Evolutionary conservation across 2,797 vertebrate genomes (phyloP).

Genomic region (Alcedo atthis): DNA sequence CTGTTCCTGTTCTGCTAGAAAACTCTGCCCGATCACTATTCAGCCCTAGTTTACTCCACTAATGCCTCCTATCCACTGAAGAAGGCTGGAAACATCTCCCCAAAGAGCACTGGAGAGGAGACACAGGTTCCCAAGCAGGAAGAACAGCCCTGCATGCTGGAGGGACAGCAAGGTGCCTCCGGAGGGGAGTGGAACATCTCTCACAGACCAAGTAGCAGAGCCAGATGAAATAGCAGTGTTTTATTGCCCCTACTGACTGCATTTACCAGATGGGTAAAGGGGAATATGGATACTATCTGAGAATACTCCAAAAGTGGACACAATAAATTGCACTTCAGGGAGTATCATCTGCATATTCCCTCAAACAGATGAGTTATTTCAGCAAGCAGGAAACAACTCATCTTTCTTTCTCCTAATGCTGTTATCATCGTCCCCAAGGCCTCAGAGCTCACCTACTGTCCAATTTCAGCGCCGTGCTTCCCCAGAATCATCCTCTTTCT

Average conservation of each 20-base stretch:
- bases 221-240: neutral
- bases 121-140: neutral
- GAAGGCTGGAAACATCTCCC: neutral
- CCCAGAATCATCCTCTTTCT: neutral
- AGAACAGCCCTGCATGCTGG: neutral
- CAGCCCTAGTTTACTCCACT: neutral
- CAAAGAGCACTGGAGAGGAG: neutral
- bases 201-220: neutral
- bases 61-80: neutral
- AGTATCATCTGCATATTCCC: neutral
- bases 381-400: conserved; percentile 21
- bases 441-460: neutral
- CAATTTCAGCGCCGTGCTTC: neutral
- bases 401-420: conserved; percentile 30
- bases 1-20: neutral
- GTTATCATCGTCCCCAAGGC: neutral
- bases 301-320: conserved; percentile 2
- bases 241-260: neutral
- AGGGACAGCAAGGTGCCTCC: neutral
- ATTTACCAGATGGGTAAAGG: neutral
- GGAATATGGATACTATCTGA: neutral
- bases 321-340: conserved; percentile 9
- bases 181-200: neutral
- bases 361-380: neutral
- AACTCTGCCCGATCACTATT: neutral